Evolutionary conservation across 1,140 invertebrate genomes (phyloP).

Genomic region (Zaprionus gabonicus): DNA sequence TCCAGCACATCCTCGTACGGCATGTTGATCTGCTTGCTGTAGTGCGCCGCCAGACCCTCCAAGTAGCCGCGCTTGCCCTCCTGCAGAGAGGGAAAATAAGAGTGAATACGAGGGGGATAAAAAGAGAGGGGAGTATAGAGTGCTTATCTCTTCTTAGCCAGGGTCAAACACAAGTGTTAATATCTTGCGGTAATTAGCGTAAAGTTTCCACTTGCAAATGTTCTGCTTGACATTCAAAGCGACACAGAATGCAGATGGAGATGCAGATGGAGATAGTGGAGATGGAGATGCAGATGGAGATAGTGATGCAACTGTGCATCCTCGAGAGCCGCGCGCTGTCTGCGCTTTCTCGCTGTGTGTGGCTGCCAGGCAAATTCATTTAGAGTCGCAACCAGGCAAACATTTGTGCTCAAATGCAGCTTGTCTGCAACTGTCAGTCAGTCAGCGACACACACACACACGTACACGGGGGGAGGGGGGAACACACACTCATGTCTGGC

Average conservation of each 20-base stretch:
- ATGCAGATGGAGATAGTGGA: constrained; percentile 21
- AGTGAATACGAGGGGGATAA: background rate
- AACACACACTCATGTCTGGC: constrained; percentile 64
- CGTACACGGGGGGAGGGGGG: background rate
- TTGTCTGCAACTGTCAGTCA: constrained; percentile 81
- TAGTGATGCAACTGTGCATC: constrained; percentile 60
- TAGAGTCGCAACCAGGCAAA: constrained; percentile 77
- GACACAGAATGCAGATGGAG: background rate
- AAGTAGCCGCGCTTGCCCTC: constrained; percentile 95
- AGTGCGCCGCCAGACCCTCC: constrained; percentile 94
- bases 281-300: constrained; percentile 6
- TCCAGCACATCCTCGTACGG: constrained; percentile 95
- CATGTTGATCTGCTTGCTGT: constrained; percentile 94
- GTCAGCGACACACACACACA: constrained; percentile 47
- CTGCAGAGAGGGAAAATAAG: constrained; percentile 85
- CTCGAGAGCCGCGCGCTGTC: constrained; percentile 28
- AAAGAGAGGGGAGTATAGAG: background rate
- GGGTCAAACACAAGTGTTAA: constrained; percentile 79
- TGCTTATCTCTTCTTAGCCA: constrained; percentile 31
- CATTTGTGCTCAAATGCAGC: constrained; percentile 82
- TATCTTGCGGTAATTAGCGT: constrained; percentile 80
- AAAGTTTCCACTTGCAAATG: constrained; percentile 67
- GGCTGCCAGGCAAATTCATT: constrained; percentile 70
- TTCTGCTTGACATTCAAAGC: constrained; percentile 77
- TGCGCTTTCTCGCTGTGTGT: constrained; percentile 6